Base-by-base conservation (phyloP, 2,113 vertebrate genomes). In the Aphyosemion australe region DNA sequence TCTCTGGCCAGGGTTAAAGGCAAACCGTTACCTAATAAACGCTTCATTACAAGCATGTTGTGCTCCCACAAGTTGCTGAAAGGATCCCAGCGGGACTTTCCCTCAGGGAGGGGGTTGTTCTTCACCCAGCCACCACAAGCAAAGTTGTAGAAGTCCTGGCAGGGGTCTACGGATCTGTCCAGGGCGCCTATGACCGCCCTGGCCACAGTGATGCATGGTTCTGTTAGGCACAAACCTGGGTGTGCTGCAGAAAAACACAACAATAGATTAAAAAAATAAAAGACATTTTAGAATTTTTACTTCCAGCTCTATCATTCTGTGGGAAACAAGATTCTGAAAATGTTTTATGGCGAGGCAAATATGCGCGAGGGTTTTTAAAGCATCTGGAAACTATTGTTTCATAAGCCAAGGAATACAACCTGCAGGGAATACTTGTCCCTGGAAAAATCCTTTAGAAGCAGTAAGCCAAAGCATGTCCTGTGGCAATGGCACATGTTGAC, bases 31-130 rank as follows among this genome's bases (percentile, higher is more conserved):
- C 97, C 97, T 32, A 99, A 89, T 45, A 98, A 91, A 58, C 93
- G 94, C 84, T 98, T 98, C 94, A 99, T 97, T 83, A 94, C 89
- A 9, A 95, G 95, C 89, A 96, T 95, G 90, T 99, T 99, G 82
- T 95, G 94, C 54, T 98, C 96, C 97, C 97, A 99, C 55, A 99
- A 92, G 80, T 94, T 95, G 86, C 94, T 97, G 92, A 99, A 99
- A 59, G 96, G 94, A 15, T 94, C 95, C 96, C 96, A 98, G 84
- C 97, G 95, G 0, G 96, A 97, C 72, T 97, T 97, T 8, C 97
- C 96, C 0, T 98, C 96, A 0, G 97, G 96, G 10, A 98, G 92
- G 0, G 96, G 96, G 83, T 99, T 99, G 80, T 89, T 93, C 76
- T 94, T 96, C 82, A 98, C 88, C 97, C 97, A 99, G 14, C 97